Percentiles rank a stretch among this genome's conserved stretches.
These are phyloP conservation scores for Dasysyrphus albostriatus DNA, from an alignment of 2,888 invertebrate genomes.

Conservation along the genomic window DNA sequence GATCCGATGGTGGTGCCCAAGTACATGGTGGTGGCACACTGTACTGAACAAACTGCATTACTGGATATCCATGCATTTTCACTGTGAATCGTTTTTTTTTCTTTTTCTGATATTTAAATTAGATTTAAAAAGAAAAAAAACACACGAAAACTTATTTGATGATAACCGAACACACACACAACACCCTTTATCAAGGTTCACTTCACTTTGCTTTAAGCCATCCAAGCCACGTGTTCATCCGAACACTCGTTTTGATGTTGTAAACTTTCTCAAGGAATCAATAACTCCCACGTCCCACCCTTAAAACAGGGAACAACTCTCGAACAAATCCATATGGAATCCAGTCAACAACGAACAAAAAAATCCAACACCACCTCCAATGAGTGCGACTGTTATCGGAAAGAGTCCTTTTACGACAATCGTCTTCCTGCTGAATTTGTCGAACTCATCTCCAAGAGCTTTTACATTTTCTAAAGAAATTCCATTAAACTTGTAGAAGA, in stretches of 20 bases:
- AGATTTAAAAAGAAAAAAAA: not conserved
- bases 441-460: constrained; percentile 52
- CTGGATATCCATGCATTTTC: constrained; percentile 87
- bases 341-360: constrained; percentile 40
- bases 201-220: constrained; percentile 57
- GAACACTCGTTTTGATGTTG: constrained; percentile 24
- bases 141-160: not conserved
- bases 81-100: constrained; percentile 52
- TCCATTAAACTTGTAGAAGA: constrained; percentile 9
- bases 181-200: constrained; percentile 44
- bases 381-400: constrained; percentile 32
- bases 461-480: constrained; percentile 22
- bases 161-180: not conserved
- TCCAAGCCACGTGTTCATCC: constrained; percentile 64
- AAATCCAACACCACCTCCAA: constrained; percentile 25
- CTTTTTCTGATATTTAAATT: constrained; percentile 18
- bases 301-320: constrained; percentile 19
- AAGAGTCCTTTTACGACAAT: constrained; percentile 43
- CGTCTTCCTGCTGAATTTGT: constrained; percentile 27
- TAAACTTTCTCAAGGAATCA: constrained; percentile 44
- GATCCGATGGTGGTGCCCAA: constrained; percentile 83
- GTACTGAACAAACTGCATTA: constrained; percentile 88
- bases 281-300: constrained; percentile 48
- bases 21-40: constrained; percentile 85
- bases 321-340: constrained; percentile 66